These are phyloP conservation scores for Leptinotarsa undecemlineata DNA, from an alignment of 1,140 invertebrate genomes.

Conservation along the genomic window DNA sequence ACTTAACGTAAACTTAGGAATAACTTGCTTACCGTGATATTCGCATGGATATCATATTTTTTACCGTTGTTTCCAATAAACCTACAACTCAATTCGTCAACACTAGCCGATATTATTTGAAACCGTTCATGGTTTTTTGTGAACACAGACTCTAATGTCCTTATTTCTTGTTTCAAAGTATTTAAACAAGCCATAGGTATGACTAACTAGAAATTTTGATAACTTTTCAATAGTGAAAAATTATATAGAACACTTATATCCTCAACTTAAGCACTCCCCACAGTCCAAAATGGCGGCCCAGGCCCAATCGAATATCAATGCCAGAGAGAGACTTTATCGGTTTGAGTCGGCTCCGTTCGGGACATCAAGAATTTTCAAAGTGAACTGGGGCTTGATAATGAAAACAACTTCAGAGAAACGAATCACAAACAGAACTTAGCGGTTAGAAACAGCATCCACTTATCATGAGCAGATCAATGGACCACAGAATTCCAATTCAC, in stretches of 20 bases:
- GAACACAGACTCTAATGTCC: slow-evolving; percentile 92
- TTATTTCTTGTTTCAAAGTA: slow-evolving; percentile 96
- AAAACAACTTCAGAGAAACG: no score
- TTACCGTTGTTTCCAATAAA: slow-evolving; percentile 94
- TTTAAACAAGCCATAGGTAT: slow-evolving; percentile 92
- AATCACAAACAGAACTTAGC: no score
- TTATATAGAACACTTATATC: slow-evolving; percentile 37
- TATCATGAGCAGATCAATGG: no score
- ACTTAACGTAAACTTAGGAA: neutral
- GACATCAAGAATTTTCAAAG: slow-evolving; percentile 19
- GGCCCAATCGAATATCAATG: slow-evolving; percentile 10
- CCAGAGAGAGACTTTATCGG: slow-evolving; percentile 30
- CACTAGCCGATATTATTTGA: slow-evolving; percentile 95
- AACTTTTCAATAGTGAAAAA: slow-evolving; percentile 34
- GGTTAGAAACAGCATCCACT: no score
- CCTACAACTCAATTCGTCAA: slow-evolving; percentile 96
- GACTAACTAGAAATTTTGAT: slow-evolving; percentile 46
- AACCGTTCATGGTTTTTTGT: slow-evolving; percentile 95
- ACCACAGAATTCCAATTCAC: no score
- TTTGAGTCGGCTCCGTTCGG: slow-evolving; percentile 17
- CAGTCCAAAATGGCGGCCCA: slow-evolving; percentile 47
- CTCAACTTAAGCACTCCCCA: slow-evolving; percentile 45
- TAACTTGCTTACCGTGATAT: slow-evolving; percentile 86
- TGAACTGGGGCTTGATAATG: neutral
- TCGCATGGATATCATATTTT: slow-evolving; percentile 95